Evolutionary conservation across 2,888 invertebrate genomes (phyloP).

Genomic region (Plebejus argus): DNA sequence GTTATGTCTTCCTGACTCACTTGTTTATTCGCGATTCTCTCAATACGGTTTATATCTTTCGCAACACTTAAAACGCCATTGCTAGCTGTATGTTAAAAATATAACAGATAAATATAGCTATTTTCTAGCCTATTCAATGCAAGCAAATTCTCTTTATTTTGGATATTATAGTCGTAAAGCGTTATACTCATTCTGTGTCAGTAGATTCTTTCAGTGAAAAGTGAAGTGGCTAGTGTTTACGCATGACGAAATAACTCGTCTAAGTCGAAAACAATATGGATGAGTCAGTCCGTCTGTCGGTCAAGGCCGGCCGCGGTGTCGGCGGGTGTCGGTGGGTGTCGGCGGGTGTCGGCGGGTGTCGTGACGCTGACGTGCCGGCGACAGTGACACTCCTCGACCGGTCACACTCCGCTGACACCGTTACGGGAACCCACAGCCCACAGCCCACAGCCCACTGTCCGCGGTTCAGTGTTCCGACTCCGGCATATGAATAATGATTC

Average conservation of each 20-base stretch:
- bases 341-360: neutral
- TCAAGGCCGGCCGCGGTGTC: neutral
- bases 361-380: neutral
- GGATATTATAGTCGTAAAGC: too few species aligned
- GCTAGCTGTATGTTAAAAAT: neutral
- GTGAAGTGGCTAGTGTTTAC: neutral
- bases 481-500: neutral
- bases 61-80: neutral
- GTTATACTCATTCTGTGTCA: neutral
- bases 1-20: slow-evolving; percentile 21
- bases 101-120: neutral
- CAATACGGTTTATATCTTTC: neutral
- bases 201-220: neutral
- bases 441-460: neutral
- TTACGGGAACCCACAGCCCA: neutral
- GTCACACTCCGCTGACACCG: slow-evolving; percentile 6
- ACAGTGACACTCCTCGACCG: slow-evolving; percentile 4
- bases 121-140: too few species aligned
- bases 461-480: neutral
- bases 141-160: too few species aligned
- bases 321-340: neutral
- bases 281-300: slow-evolving; percentile 8
- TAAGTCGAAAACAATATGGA: slow-evolving; percentile 5
- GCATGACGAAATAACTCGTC: neutral
- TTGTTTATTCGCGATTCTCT: neutral